Conservation (phyloP, 2,888 invertebrate species). For the Phymatocera aterrima region DNA sequence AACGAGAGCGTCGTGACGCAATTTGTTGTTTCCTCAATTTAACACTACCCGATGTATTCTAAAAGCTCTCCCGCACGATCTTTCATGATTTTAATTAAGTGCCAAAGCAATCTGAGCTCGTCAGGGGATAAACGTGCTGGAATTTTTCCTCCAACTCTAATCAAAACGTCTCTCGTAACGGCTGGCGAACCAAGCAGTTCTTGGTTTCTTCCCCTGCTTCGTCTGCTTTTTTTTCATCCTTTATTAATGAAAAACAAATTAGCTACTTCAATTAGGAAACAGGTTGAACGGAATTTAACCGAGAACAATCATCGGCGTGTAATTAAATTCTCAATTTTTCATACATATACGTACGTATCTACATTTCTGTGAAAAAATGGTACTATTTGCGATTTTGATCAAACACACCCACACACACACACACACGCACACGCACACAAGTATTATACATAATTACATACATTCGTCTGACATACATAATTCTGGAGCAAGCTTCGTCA, state of each 20-base stretch:
- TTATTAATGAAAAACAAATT: conserved; percentile 17
- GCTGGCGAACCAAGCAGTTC: neutral
- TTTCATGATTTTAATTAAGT: conserved; percentile 23
- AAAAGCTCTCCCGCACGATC: neutral
- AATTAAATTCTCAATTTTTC: neutral
- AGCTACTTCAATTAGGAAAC: neutral
- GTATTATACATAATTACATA: too few species aligned
- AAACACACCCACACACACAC: too few species aligned
- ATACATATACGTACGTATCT: neutral
- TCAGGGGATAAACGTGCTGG: conserved; percentile 1
- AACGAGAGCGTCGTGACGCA: neutral
- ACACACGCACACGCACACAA: too few species aligned
- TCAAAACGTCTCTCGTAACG: conserved; percentile 14
- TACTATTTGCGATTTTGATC: neutral
- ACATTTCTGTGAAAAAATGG: neutral
- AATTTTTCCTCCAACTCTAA: conserved; percentile 8
- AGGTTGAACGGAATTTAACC: neutral
- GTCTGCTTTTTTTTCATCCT: too few species aligned
- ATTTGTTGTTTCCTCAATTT: neutral
- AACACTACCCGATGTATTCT: neutral
- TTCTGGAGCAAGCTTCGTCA: too few species aligned
- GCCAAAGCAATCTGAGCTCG: conserved; percentile 22
- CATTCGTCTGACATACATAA: too few species aligned
- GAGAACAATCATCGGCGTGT: neutral
- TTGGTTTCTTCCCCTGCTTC: too few species aligned